Evolutionary conservation across 2,888 invertebrate species (phyloP).

Genomic region (Sarcophaga variegata): DNA sequence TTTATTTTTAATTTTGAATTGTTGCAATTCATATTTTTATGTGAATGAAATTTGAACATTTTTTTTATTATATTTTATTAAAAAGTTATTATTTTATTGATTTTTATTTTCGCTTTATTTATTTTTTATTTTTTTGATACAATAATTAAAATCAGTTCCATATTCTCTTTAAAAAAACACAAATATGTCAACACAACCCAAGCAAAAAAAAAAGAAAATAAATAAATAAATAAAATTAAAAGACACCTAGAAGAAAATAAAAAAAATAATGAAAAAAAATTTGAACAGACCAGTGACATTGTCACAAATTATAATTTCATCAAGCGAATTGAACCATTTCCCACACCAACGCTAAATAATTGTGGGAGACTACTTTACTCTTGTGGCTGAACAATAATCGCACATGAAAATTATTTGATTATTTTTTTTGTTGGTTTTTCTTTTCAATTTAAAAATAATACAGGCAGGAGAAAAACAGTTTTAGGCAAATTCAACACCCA

Average conservation of each 20-base stretch:
- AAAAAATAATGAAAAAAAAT: conserved; percentile 18
- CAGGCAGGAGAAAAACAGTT: conserved; percentile 15
- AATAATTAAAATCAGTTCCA: conserved; percentile 54
- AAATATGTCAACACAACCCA: conserved; percentile 60
- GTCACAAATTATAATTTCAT: conserved; percentile 73
- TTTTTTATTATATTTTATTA: too few species aligned
- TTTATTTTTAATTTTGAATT: background rate
- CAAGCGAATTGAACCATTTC: conserved; percentile 70
- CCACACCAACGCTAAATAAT: conserved; percentile 71
- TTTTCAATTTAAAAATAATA: conserved; percentile 27
- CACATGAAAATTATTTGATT: conserved; percentile 40
- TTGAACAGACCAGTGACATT: conserved; percentile 68
- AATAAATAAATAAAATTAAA: conserved; percentile 37
- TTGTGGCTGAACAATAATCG: conserved; percentile 65
- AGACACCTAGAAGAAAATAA: conserved; percentile 13
- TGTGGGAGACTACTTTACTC: conserved; percentile 43
- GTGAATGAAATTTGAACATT: too few species aligned
- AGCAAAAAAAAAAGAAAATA: conserved; percentile 59
- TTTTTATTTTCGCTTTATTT: conserved; percentile 36
- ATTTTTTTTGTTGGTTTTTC: conserved; percentile 24
- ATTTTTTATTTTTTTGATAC: conserved; percentile 53
- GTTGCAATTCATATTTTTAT: too few species aligned
- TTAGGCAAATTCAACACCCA: conserved; percentile 61
- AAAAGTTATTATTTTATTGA: background rate
- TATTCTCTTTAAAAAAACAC: conserved; percentile 58